These are phyloP conservation scores for Latrodectus geometricus DNA, from an alignment of 1,140 invertebrate genomes.

Conservation along the genomic window DNA sequence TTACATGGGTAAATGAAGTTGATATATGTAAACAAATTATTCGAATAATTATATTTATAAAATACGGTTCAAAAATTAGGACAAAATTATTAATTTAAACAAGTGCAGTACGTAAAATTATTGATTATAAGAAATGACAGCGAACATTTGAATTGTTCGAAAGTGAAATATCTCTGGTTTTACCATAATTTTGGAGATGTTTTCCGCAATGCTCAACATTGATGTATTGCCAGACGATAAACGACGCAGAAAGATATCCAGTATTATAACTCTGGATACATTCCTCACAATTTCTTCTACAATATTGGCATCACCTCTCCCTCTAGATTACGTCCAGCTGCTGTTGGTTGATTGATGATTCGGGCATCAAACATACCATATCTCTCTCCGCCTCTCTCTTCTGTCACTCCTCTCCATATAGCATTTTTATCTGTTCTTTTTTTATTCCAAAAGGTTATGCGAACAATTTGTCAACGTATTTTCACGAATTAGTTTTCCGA, in stretches of 20 bases:
- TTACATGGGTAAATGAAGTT: too few species aligned
- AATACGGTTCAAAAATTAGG: too few species aligned
- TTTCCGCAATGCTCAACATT: background rate
- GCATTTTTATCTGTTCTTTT: conserved; percentile 51
- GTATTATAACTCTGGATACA: conserved; percentile 48
- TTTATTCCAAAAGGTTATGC: conserved; percentile 44
- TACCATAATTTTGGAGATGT: too few species aligned
- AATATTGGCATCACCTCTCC: conserved; percentile 54
- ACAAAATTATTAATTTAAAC: too few species aligned
- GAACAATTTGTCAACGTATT: conserved; percentile 52
- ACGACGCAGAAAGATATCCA: conserved; percentile 56
- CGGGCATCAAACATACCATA: conserved; percentile 36
- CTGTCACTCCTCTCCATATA: conserved; percentile 45
- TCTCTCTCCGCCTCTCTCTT: conserved; percentile 32
- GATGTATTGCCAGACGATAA: conserved; percentile 45
- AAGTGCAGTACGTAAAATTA: too few species aligned
- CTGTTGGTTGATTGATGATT: conserved; percentile 39
- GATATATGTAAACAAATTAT: too few species aligned
- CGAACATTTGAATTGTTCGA: too few species aligned
- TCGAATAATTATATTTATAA: too few species aligned
- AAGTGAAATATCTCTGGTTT: too few species aligned
- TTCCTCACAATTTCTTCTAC: conserved; percentile 58
- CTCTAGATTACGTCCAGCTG: conserved; percentile 53
- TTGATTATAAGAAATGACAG: too few species aligned
- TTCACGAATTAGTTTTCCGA: conserved; percentile 49